Base-by-base conservation (phyloP, 1,140 invertebrate genomes). In the Melipona quadrifasciata region DNA sequence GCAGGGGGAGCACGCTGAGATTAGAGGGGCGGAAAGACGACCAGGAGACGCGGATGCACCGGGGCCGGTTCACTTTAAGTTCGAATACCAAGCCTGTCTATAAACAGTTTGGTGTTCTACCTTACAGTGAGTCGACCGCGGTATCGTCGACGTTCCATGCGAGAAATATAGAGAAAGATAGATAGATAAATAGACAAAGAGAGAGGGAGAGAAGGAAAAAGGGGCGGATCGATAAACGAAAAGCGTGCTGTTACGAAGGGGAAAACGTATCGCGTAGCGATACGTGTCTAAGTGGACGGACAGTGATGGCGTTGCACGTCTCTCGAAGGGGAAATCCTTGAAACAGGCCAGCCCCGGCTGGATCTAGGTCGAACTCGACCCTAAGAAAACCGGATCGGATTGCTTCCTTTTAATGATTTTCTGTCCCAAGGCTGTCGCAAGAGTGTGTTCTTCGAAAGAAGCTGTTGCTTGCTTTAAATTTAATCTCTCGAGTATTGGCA, bases 91-190 rank as follows among this genome's bases (percentile, higher is more conserved):
- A 97, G 97, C 97, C 95, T 96, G 95, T 95, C 95, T 92, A 87
- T 90, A 93, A 94, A 95, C 95, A 96, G 97, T 96, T 97, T 97
- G 97, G 97, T 97, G 97, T 97, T 97, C 97, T 97, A 97, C 97
- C 97, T 97, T 97, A 97, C 97, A 97, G 97, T 97, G 97, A 97
- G 96, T 95, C 95, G 96, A 95, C 94, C 95, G 92, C 91, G 95
- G 93, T 91, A 87, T 90, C 93, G 74, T 87, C 87, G 68, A 88
- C 71, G 67, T n/a, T 17, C 51, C 17, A 24, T 16, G 16, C 24
- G 24, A n/a, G 14, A 58, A 27, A 65, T 8, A 17, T 65, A 65
- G 19, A 16, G 53, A 17, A 55, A 17, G 6, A 55, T 16, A 57
- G 16, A 57, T 17, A 57, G 6, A 55, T 16, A 19, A 3, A 55